Base-by-base conservation (phyloP, 2,113 vertebrate species). In the Psettodes erumei region DNA sequence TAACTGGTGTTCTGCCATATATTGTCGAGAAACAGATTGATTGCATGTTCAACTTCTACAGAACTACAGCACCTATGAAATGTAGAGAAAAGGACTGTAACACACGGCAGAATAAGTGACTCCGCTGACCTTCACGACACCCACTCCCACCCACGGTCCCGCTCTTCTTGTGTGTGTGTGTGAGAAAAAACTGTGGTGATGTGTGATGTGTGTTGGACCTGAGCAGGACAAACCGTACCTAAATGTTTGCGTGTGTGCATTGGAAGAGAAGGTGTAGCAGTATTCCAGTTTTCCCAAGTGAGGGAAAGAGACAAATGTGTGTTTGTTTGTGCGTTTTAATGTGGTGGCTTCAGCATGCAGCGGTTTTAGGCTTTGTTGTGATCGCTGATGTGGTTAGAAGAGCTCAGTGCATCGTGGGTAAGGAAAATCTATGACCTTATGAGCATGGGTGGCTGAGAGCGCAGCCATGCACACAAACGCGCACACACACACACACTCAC, bases 351-450 rank as follows among this genome's bases (percentile, higher is more conserved):
- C 25, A 68, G 86, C 67, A 11, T 53, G 79, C 37, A 13, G 53
- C 5, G 35, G 58, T 68, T 65, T 73, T 11, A 50, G 60, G 75
- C 63, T 71, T 79, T 54, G 61, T 83, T 61, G 67, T 77, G 43
- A 85, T 60, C 2, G 42, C 63, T 67, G 75, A 82, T 83, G 82
- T 58, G 45, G 88, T 84, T 82, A 78, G 84, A 91, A 81, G 81
- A 87, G 89, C 76, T 75, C 23, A 61, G 86, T 87, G 86, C 78
- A 83, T 86, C 11, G 59, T 88, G 85, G 86, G 88, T 85, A 76
- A 84, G 58, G 51, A 71, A 66, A 79, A 84, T 85, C 71, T 88
- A 73, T 89, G 90, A 88, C 75, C 66, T 83, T 53, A 85, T 89
- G 86, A 83, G 81, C 76, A 91, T 86, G 81, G 83, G 42, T 70